Percentiles rank a stretch among this genome's conserved stretches.
phyloP scores from a whole-genome alignment of 2,797 vertebrate genomes.

The Psittacula echo region DNA sequence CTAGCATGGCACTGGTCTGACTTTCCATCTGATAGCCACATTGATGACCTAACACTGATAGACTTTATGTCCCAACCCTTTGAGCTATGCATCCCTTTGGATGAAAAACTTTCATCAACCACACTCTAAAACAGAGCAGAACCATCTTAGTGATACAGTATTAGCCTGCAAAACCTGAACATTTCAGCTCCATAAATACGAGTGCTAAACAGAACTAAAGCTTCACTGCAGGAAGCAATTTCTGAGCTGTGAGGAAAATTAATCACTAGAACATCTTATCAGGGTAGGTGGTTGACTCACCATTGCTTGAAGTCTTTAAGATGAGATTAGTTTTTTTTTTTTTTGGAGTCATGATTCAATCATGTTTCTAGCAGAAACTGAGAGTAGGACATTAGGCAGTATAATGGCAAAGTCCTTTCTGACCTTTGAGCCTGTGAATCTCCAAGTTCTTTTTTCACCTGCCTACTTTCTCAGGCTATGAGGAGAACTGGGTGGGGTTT shows the following conservation, averaged over 20 bases:
- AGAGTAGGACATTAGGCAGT: background rate
- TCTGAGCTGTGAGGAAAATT: conserved; percentile 60
- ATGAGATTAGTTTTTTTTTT: conserved; percentile 43
- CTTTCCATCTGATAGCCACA: conserved; percentile 1
- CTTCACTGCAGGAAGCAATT: conserved; percentile 64
- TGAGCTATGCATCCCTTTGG: background rate
- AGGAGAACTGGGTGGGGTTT: background rate
- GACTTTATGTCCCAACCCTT: background rate
- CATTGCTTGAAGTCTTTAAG: conserved; percentile 60
- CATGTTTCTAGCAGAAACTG: conserved; percentile 29
- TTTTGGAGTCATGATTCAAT: conserved; percentile 40
- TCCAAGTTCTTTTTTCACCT: background rate
- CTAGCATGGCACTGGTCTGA: background rate
- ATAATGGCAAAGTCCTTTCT: conserved; percentile 2
- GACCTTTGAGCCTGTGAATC: conserved; percentile 18
- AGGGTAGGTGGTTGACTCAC: conserved; percentile 69
- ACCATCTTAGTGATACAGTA: background rate
- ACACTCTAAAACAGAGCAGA: background rate
- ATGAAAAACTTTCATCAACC: background rate
- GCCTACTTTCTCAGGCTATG: background rate
- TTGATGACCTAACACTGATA: background rate
- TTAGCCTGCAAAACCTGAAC: background rate
- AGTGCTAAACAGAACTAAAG: conserved; percentile 56
- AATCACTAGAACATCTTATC: conserved; percentile 66
- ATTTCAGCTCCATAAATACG: conserved; percentile 46